Conservation (phyloP, 2,113 vertebrate genomes). For the Butorides virescens region DNA sequence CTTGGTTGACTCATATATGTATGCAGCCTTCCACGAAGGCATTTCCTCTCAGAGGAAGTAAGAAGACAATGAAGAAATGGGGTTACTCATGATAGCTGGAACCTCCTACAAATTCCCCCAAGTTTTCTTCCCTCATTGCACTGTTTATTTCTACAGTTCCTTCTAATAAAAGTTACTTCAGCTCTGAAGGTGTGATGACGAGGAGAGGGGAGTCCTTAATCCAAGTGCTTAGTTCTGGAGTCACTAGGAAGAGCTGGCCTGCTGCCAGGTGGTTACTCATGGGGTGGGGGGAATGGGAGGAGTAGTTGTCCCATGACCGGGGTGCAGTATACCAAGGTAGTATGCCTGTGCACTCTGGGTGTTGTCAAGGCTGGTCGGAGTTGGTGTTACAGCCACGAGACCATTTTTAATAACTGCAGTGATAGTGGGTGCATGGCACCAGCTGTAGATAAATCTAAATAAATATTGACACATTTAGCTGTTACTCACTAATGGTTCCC, state of each 20-base stretch:
- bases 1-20: not conserved
- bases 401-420: not conserved
- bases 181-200: not conserved
- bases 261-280: not conserved
- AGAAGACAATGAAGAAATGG: constrained; percentile 40
- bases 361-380: not conserved
- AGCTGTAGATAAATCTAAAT: not conserved
- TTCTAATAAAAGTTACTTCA: not conserved
- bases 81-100: not conserved
- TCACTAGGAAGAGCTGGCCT: not conserved
- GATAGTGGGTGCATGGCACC: not conserved
- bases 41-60: constrained; percentile 43
- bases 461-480: not conserved
- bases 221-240: not conserved
- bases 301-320: not conserved
- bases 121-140: not conserved
- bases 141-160: not conserved
- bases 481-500: not conserved
- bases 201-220: not conserved
- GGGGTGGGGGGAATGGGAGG: not conserved
- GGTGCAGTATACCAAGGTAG: not conserved
- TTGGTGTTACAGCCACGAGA: not conserved
- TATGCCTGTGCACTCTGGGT: not conserved
- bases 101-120: not conserved
- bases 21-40: not conserved